Percentiles rank a stretch among this genome's conserved stretches.
Evolutionary conservation across 2,888 invertebrate genomes (phyloP).

Genomic region (Napeogenes inachia): DNA sequence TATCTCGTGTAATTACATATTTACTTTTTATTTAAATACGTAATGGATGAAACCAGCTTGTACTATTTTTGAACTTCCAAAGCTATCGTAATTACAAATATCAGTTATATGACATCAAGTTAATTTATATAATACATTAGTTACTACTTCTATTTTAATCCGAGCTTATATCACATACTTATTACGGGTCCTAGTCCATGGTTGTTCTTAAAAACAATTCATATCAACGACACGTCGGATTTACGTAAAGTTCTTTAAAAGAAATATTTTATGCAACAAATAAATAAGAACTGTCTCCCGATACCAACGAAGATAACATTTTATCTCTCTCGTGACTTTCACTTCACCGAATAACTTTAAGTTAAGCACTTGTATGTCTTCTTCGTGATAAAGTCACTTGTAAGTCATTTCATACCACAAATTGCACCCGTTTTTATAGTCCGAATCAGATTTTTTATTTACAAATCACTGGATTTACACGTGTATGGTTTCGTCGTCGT

Average conservation of each 20-base stretch:
- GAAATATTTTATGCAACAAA: slow-evolving; percentile 29
- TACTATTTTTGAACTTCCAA: slow-evolving; percentile 21
- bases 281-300: slow-evolving; percentile 29
- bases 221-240: slow-evolving; percentile 12
- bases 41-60: slow-evolving; percentile 23
- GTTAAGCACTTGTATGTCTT: slow-evolving; percentile 32
- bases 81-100: slow-evolving; percentile 23
- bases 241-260: slow-evolving; percentile 18
- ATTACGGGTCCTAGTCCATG: slow-evolving; percentile 52
- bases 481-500: slow-evolving; percentile 81
- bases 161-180: slow-evolving; percentile 71
- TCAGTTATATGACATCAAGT: slow-evolving; percentile 63
- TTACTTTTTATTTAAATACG: neutral
- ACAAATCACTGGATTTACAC: slow-evolving; percentile 59
- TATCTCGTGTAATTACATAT: neutral
- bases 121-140: slow-evolving; percentile 55
- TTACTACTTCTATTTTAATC: slow-evolving; percentile 52
- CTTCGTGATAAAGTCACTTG: slow-evolving; percentile 29
- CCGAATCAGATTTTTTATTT: slow-evolving; percentile 18
- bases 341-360: slow-evolving; percentile 28
- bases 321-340: slow-evolving; percentile 21
- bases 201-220: slow-evolving; percentile 26
- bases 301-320: slow-evolving; percentile 20
- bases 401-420: slow-evolving; percentile 29
- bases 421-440: slow-evolving; percentile 19